Evolutionary conservation across 2,797 vertebrate genomes (phyloP), one percentile per base, ranked within the genome.

Genomic region (Euthynnus affinis): DNA sequence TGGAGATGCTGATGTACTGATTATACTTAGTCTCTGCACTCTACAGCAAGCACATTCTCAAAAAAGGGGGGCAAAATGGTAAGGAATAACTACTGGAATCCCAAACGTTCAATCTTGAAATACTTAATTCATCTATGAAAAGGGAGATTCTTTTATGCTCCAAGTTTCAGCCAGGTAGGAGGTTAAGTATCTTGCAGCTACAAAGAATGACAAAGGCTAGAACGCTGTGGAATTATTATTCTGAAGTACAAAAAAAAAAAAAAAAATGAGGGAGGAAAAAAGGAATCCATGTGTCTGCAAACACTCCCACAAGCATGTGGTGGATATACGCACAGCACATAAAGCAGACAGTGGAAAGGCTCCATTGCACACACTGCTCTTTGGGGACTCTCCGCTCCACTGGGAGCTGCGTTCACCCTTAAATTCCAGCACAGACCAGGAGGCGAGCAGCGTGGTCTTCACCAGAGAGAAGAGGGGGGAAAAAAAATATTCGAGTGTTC

Each of bases 321-420:
- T 58, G 32, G 56, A 49, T 9, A 67, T 15, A 29, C 58, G 79
- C 70, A 70, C 59, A 40, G 40, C 18, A 23, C 62, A 57, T 42
- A n/a, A 77, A 74, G 69, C 82, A 83, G 71, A 80, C 62, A 22
- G 77, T 46, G 78, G 79, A 71, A 34, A 53, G 51, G 83, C 80
- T 84, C 69, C 75, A 48, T 32, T 78, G 80, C 86, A 88, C 82
- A 81, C 37, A 63, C 46, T 18, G 59, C 64, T 80, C 86, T 79
- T 82, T 60, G 1, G 86, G 80, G 81, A 82, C 62, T 80, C 60
- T 51, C 8, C 51, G 59, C 52, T 85, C 78, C 71, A 72, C 70
- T 76, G 82, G 75, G 81, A 85, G 74, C 72, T 74, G 78, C 85
- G 66, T 79, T 85, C 82, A 84, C 76, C 79, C 78, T 65, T 49